Conservation (phyloP, 1,140 invertebrate genomes). For the Thaumetopoea pityocampa region DNA sequence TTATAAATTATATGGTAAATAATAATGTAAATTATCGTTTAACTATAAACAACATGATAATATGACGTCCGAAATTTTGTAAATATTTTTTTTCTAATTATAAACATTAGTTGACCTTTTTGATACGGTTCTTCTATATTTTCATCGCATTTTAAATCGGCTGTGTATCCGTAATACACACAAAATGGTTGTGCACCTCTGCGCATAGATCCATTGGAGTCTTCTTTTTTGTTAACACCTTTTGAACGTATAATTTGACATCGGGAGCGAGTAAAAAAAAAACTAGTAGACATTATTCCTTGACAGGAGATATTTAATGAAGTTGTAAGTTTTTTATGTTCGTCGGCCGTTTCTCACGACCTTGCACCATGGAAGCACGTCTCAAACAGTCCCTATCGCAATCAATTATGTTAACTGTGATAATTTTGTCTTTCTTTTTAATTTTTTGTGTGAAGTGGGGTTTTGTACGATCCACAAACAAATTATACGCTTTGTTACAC, state of each 20-base stretch:
- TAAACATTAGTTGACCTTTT: constrained; percentile 10
- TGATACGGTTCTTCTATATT: constrained; percentile 7
- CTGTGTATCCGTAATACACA: constrained; percentile 19
- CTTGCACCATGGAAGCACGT: constrained; percentile 61
- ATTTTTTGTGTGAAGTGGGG: constrained; percentile 34
- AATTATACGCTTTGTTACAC: constrained; percentile 60
- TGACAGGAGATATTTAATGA: constrained; percentile 74
- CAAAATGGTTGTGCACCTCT: constrained; percentile 47
- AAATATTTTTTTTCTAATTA: constrained; percentile 2
- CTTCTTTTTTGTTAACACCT: constrained; percentile 71
- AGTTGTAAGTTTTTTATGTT: constrained; percentile 60
- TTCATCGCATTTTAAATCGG: not conserved
- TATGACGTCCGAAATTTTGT: constrained; percentile 7
- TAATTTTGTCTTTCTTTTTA: constrained; percentile 54
- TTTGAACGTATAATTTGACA: constrained; percentile 73
- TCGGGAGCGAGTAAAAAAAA: constrained; percentile 68
- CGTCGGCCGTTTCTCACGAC: constrained; percentile 54
- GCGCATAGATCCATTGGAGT: constrained; percentile 33
- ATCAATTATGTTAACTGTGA: constrained; percentile 73
- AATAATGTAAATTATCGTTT: too few relatives aligned
- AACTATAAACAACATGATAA: constrained; percentile 3
- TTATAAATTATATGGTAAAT: not conserved
- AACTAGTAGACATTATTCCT: constrained; percentile 66
- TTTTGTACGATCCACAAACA: constrained; percentile 57
- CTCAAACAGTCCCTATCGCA: constrained; percentile 52